A percentile compares a stretch with the other conserved stretches of the same genome.
phyloP scores from a whole-genome alignment of 2,113 vertebrate species.

The Perccottus glenii region DNA sequence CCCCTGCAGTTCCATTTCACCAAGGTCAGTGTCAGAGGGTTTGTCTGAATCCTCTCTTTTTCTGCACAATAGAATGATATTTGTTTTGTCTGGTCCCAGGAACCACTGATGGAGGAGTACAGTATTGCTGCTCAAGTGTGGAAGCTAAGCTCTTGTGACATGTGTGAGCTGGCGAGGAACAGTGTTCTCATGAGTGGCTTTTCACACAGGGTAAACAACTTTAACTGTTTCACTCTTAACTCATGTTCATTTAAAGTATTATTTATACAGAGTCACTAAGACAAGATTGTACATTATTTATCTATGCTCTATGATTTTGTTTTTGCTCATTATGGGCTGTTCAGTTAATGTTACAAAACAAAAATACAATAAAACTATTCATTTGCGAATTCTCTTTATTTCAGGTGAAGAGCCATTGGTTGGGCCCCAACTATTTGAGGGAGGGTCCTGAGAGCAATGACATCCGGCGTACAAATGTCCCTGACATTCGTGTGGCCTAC shows the following conservation, averaged over 20 bases:
- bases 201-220: conserved; percentile 87
- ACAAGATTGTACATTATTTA: neutral
- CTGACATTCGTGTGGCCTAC: conserved; percentile 90
- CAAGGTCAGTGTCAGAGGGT: conserved; percentile 80
- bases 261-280: neutral
- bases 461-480: conserved; percentile 92
- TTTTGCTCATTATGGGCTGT: no score
- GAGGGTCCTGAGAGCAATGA: conserved; percentile 90
- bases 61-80: neutral
- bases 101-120: conserved; percentile 98
- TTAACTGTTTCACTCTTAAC: neutral
- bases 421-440: conserved; percentile 85
- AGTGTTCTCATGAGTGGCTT: conserved; percentile 99
- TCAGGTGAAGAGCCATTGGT: conserved; percentile 93
- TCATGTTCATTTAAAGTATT: neutral
- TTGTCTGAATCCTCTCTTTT: neutral
- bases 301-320: no score
- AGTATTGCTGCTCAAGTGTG: conserved; percentile 97
- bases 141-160: conserved; percentile 98
- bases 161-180: conserved; percentile 97
- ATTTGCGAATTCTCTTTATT: neutral
- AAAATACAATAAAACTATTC: neutral
- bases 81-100: conserved; percentile 72
- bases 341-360: no score
- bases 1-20: conserved; percentile 98